phyloP scores from a whole-genome alignment of 92 coral and sea anemone genomes.

The Phenganax marumi region DNA sequence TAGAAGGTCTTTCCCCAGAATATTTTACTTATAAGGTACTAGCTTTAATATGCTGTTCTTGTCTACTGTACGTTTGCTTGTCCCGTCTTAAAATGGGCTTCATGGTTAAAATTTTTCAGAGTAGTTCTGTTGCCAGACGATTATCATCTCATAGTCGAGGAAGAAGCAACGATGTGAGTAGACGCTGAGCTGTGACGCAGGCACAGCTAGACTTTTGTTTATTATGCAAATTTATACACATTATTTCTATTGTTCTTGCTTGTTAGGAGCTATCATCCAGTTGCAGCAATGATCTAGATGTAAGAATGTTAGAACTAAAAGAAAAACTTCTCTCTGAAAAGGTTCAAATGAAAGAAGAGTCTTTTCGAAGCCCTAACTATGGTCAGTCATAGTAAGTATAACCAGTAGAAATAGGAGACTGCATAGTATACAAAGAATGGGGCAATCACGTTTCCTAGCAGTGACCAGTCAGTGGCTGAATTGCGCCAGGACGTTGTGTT shows the following conservation, averaged over 20 bases:
- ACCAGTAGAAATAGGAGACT: background rate
- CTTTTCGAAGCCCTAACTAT: too few relatives aligned
- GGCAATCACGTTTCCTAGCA: background rate
- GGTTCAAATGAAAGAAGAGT: background rate
- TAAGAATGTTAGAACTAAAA: slow-evolving; percentile 27
- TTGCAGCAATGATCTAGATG: slow-evolving; percentile 15
- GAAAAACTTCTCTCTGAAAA: slow-evolving; percentile 35
- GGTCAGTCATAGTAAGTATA: too few relatives aligned
- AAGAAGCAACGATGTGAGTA: background rate
- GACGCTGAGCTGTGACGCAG: too few relatives aligned
- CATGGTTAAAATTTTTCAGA: background rate
- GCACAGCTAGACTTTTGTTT: too few relatives aligned
- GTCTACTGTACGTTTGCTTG: background rate
- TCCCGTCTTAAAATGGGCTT: background rate
- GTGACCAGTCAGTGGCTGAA: too few relatives aligned
- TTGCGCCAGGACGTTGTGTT: background rate
- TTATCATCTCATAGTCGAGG: background rate
- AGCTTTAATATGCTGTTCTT: background rate
- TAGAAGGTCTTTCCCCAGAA: slow-evolving; percentile 95
- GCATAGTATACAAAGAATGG: background rate
- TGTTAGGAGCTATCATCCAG: background rate
- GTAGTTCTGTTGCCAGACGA: slow-evolving; percentile 7
- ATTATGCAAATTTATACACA: too few relatives aligned
- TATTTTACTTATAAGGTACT: slow-evolving; percentile 63
- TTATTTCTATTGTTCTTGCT: background rate